phyloP scores from a whole-genome alignment of 2,797 vertebrate species.

The Orestias chungarensis region DNA sequence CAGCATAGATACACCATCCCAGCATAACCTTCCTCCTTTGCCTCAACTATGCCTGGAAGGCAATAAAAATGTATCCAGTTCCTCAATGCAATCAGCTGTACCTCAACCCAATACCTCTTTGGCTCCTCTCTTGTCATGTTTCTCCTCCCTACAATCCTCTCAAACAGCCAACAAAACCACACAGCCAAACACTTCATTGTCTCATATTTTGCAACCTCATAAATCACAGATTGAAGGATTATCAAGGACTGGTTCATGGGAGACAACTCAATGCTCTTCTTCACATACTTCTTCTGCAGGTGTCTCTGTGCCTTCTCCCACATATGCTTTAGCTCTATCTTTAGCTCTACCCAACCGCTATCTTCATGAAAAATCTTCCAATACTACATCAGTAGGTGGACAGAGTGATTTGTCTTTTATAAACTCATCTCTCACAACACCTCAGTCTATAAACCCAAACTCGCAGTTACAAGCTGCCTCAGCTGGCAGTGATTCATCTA shows the following conservation, averaged over 20 bases:
- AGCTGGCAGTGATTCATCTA: constrained; percentile 49
- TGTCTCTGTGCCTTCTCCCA: constrained; percentile 66
- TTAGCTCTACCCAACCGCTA: constrained; percentile 77
- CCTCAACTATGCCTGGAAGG: constrained; percentile 84
- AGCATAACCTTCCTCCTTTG: constrained; percentile 75
- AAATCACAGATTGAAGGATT: constrained; percentile 71
- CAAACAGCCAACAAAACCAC: constrained; percentile 69
- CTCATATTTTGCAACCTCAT: constrained; percentile 79
- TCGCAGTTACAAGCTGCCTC: constrained; percentile 66
- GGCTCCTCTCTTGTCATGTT: constrained; percentile 80
- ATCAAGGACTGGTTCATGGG: constrained; percentile 55
- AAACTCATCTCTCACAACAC: constrained; percentile 65
- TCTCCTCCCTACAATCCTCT: constrained; percentile 79
- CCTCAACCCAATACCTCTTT: constrained; percentile 66
- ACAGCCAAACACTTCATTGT: constrained; percentile 73
- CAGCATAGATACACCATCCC: constrained; percentile 67
- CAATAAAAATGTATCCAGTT: constrained; percentile 63
- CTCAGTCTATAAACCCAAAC: constrained; percentile 58
- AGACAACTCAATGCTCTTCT: constrained; percentile 62
- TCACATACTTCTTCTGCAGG: constrained; percentile 64
- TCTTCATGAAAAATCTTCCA: constrained; percentile 79
- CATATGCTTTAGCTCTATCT: constrained; percentile 73
- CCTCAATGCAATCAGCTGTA: constrained; percentile 50
- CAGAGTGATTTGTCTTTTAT: constrained; percentile 68
- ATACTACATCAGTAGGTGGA: constrained; percentile 64